Evolutionary conservation across 2,797 vertebrate genomes (phyloP), one percentile per base, ranked within the genome.

Genomic region (Cryptoblepharus egeriae): DNA sequence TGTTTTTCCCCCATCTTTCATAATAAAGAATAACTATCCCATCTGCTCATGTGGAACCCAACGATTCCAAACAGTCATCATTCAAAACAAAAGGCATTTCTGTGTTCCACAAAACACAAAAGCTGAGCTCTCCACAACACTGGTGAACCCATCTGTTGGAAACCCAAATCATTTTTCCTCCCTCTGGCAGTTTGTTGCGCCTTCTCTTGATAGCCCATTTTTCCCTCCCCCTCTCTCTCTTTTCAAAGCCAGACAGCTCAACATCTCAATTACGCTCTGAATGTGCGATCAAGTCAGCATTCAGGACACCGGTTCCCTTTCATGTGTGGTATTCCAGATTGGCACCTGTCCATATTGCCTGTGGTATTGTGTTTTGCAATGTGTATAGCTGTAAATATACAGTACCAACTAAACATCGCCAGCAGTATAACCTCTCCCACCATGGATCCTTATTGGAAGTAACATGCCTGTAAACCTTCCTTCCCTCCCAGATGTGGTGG

Each of bases 241-340:
- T 75, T 74, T 61, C 75, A 69, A 63, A 80, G 49, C 57, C 32
- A 81, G 57, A 28, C 13, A 55, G 42, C 35, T 77, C 69, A 81
- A 80, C 70, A 76, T 64, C 63, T 81, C 80, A 87, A 57, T 84
- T 57, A 79, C 39, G 49, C 35, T 67, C 4, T 84, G 26, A 85
- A 77, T 57, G 65, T 75, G 37, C 75, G 82, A 69, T 77, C 37
- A 86, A 81, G 76, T 81, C 20, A 64, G 3, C 9, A 77, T 79
- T 82, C 71, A 69, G 74, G 8, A 74, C 22, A 63, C n/a, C 67
- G 73, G 28, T 77, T 74, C 52, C 75, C 81, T 3, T 16, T 64
- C 81, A 20, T 42, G 77, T 35, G 77, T 77, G 52, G 74, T 63
- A 78, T 83, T 82, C 60, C 13, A 60, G 22, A 35, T 77, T 79